Base-by-base conservation (phyloP, 2,888 invertebrate species). In the Crepidodera aurea region DNA sequence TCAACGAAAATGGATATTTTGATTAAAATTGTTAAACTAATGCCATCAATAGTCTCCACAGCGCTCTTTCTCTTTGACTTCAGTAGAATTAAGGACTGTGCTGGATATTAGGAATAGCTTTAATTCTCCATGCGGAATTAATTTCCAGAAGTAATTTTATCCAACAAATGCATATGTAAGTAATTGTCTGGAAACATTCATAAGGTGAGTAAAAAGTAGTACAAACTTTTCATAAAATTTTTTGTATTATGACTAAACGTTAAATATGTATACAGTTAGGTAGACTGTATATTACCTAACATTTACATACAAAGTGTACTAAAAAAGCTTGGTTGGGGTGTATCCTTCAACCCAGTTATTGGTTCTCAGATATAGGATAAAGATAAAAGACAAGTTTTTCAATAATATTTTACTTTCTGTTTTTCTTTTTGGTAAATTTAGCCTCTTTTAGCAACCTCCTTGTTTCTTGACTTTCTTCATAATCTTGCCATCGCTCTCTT, bases 401-500 rank as follows among this genome's bases (percentile, higher is more conserved):
- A n/a, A n/a, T n/a, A n/a, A n/a, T n/a, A 22, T 22, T 22, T 22
- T 29, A 29, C 10, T 34, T 34, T 34, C 12, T 13, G 2, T 62
- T 60, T 15, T 39, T 60, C 32, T 48, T 63, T 56, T 56, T 59
- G 2, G 65, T 65, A 56, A 69, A 69, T 44, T 65, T 69, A 18
- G 69, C 69, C 51, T 69, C 69, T 39, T 62, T 67, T 7, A 67
- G 19, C 22, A 69, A 42, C 27, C 69, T 59, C 46, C 25, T 64
- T 6, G 60, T 67, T 18, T 69, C 69, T 29, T 69, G 56, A 44
- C 62, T 67, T 19, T 66, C 65, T 54, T 66, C 69, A 7, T 64
- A 42, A 7, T 56, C 53, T 51, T 64, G 29, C 62, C 62, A 29
- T 55, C 61, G 32, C 60, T 61, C 39, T 63, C 62, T 44, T 54